Base-by-base conservation (phyloP, 2,113 vertebrate species). In the Leucosticte australis region DNA sequence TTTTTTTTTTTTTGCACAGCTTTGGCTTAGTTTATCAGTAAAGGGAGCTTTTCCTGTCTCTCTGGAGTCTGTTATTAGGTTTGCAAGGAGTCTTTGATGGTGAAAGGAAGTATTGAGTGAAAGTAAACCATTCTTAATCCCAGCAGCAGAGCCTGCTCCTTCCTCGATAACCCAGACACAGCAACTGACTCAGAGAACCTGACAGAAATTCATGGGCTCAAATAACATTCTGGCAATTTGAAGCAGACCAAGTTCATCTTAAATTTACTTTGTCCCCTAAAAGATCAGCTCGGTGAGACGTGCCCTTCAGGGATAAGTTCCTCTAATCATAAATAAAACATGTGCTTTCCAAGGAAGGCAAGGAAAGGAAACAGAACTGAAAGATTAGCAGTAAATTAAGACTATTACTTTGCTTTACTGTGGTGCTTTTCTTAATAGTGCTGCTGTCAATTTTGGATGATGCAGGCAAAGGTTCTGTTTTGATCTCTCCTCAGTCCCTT, bases 291-390 rank as follows among this genome's bases (percentile, higher is more conserved):
- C 87, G 87, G 57, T 68, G 81, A 91, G 83, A 73, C 23, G 5
- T 97, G 93, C 83, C 94, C 94, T 96, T 97, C 92, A 95, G 89
- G 94, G 86, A 21, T 90, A 91, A 78, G 69, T 94, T 96, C 47
- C 69, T 83, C 67, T 76, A 33, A 65, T 78, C 65, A 82, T 95
- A 89, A 96, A 95, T 96, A 96, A 95, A 96, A 87, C 77, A 96
- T 92, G 74, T 0, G 1, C 64, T 87, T 94, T 71, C 46, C 83
- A 91, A 91, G 62, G 81, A 90, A 83, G 55, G 30, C 55, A 65
- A 77, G 81, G 50, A 64, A 75, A 94, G 80, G 83, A 82, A 92
- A 56, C 35, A 47, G 82, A 96, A 96, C 13, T 47, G 56, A 82
- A 87, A 78, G 92, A 84, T 92, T 91, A 92, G 95, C 92, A 89